Evolutionary conservation across 2,888 invertebrate species (phyloP).

Genomic region (Neoascia interrupta): DNA sequence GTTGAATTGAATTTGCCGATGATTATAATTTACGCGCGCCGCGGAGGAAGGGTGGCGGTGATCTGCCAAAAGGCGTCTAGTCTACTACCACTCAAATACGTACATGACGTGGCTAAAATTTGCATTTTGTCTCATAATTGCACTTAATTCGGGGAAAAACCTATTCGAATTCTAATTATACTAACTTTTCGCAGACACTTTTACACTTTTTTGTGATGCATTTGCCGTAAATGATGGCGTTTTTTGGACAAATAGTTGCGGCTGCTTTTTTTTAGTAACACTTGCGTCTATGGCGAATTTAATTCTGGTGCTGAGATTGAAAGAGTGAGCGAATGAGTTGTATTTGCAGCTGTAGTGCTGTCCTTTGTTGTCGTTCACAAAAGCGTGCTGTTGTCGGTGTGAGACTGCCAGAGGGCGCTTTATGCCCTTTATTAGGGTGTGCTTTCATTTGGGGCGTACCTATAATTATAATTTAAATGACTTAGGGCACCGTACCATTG

Average conservation of each 20-base stretch:
- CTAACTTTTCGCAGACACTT: slow-evolving; percentile 64
- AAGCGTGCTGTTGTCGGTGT: slow-evolving; percentile 21
- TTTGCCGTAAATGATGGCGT: slow-evolving; percentile 48
- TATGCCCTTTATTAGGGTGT: background rate
- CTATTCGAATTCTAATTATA: slow-evolving; percentile 54
- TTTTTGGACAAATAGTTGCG: slow-evolving; percentile 57
- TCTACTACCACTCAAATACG: slow-evolving; percentile 64
- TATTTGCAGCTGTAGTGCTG: slow-evolving; percentile 35
- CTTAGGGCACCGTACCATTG: no score
- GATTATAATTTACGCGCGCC: slow-evolving; percentile 68
- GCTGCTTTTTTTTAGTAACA: slow-evolving; percentile 67
- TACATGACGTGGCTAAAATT: slow-evolving; percentile 72
- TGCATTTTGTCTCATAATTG: slow-evolving; percentile 60
- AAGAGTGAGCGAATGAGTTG: slow-evolving; percentile 52
- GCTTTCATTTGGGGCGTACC: background rate
- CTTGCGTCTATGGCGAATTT: slow-evolving; percentile 72
- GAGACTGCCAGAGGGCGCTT: slow-evolving; percentile 21
- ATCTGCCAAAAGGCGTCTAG: slow-evolving; percentile 69
- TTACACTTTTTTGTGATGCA: slow-evolving; percentile 67
- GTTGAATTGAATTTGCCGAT: slow-evolving; percentile 64
- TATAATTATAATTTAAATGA: no score
- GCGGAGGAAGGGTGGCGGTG: slow-evolving; percentile 65
- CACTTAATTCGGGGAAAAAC: slow-evolving; percentile 36
- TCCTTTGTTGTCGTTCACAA: slow-evolving; percentile 34
- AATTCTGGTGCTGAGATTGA: slow-evolving; percentile 70